Conservation (phyloP, 2,888 invertebrate species). For the Amaurobius ferox region DNA sequence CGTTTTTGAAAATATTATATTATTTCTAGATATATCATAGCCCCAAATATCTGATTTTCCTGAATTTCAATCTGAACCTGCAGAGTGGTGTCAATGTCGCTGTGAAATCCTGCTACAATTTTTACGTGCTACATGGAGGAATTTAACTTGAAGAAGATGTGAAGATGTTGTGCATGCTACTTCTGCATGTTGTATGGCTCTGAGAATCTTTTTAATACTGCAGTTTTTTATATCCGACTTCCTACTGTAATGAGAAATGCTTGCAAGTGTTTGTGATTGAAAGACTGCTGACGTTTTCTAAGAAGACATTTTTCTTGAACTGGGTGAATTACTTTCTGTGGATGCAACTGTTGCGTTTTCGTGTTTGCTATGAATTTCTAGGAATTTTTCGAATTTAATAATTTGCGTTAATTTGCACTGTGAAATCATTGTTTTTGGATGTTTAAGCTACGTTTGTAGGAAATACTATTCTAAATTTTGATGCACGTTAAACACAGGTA, state of each 20-base stretch:
- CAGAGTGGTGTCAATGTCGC: not conserved
- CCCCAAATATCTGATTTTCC: too few relatives aligned
- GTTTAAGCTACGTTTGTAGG: too few relatives aligned
- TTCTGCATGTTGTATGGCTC: not conserved
- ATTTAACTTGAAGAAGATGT: not conserved
- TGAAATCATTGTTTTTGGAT: too few relatives aligned
- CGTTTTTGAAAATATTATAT: too few relatives aligned
- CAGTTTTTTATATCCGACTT: not conserved
- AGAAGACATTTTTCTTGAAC: not conserved
- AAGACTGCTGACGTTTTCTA: conserved; percentile 2
- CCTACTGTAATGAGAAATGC: not conserved
- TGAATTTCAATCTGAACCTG: not conserved
- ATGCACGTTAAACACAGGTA: too few relatives aligned
- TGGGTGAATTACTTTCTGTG: too few relatives aligned
- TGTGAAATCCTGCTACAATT: not conserved
- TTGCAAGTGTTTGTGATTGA: not conserved
- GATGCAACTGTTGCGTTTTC: too few relatives aligned
- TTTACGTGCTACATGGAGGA: not conserved
- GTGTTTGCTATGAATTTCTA: too few relatives aligned
- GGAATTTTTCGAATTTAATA: too few relatives aligned
- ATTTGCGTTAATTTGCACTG: too few relatives aligned
- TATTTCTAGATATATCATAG: too few relatives aligned
- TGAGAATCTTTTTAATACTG: conserved; percentile 1
- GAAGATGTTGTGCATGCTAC: not conserved
- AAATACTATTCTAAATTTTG: too few relatives aligned